Conservation (phyloP, 2,113 vertebrate species). For the Grus americana region DNA sequence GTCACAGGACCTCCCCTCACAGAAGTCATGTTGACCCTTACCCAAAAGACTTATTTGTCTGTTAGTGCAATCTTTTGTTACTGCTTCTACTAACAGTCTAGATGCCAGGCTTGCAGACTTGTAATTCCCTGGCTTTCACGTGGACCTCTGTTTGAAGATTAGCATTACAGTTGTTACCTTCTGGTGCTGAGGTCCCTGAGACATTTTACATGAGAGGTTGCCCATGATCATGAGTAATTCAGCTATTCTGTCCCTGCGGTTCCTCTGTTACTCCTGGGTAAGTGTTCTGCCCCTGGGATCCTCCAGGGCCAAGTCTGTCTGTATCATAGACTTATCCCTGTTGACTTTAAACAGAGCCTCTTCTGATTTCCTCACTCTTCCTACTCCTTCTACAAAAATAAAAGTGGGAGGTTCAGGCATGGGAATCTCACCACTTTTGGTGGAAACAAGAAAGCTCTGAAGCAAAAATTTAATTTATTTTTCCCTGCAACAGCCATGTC, state of each 20-base stretch:
- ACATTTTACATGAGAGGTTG: background rate
- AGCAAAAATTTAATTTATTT: background rate
- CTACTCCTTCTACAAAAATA: constrained; percentile 3
- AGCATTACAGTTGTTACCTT: background rate
- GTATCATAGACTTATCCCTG: background rate
- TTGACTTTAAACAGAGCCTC: background rate
- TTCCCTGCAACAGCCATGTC: background rate
- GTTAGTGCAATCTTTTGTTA: background rate
- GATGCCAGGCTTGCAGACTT: background rate
- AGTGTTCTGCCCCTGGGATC: background rate
- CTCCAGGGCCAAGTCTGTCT: background rate
- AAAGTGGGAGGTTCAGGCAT: background rate
- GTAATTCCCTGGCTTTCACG: background rate
- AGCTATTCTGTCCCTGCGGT: background rate
- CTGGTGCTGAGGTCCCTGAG: background rate
- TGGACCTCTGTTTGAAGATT: background rate
- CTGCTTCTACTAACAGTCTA: background rate
- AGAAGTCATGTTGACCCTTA: background rate
- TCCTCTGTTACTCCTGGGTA: background rate
- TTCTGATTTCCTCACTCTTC: background rate
- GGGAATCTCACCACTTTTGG: background rate
- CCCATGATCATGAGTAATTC: background rate
- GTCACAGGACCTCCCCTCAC: background rate
- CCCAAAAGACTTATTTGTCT: background rate
- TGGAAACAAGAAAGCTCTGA: background rate